Evolutionary conservation across 37 sponge, comb jelly and placozoan genomes (phyloP).

Genomic region (Haliclona indistincta): DNA sequence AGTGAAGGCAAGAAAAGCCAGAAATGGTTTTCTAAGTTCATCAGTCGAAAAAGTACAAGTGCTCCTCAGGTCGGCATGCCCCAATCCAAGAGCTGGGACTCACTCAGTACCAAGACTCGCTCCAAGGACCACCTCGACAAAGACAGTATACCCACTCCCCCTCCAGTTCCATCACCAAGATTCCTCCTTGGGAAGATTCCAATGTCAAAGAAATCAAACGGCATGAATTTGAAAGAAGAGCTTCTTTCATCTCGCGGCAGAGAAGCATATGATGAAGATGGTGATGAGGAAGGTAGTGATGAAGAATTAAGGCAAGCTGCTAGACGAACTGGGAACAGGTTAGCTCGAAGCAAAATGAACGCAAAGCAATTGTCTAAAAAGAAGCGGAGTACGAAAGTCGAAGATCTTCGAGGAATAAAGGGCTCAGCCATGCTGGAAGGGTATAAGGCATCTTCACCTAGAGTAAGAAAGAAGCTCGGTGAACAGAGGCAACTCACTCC

Average conservation of each 20-base stretch:
- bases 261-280: not conserved
- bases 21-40: slow-evolving; percentile 16
- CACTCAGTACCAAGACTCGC: not conserved
- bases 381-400: not conserved
- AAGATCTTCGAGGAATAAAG: not conserved
- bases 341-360: not conserved
- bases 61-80: not conserved
- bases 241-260: not conserved
- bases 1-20: not conserved
- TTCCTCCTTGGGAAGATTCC: slow-evolving; percentile 36
- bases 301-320: not conserved
- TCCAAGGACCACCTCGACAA: not conserved
- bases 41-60: slow-evolving; percentile 15
- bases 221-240: not conserved
- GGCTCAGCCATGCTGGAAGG: too few species aligned
- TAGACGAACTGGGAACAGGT: not conserved
- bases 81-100: slow-evolving; percentile 33
- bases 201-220: not conserved
- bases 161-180: slow-evolving; percentile 28
- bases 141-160: slow-evolving; percentile 26
- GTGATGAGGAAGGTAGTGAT: not conserved
- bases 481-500: not conserved
- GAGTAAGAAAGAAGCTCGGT: not conserved
- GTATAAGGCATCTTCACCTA: not conserved
- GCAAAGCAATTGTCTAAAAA: not conserved